Evolutionary conservation across 2,797 vertebrate species (phyloP).

Genomic region (Myotis vivesi): DNA sequence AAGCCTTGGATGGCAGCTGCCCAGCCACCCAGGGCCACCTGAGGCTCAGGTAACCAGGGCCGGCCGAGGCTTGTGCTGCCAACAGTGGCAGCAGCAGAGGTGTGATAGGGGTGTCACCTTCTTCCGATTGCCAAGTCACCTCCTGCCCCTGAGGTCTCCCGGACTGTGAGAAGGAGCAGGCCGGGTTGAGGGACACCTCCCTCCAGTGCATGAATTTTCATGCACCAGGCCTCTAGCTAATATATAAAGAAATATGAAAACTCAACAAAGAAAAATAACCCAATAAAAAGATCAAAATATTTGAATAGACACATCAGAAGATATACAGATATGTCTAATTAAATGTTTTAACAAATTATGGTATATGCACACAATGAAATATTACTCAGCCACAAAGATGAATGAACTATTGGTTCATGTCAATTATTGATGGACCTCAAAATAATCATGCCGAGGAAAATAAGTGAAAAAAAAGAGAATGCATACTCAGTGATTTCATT

Average conservation of each 20-base stretch:
- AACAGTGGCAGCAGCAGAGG: too few species aligned
- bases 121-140: too few species aligned
- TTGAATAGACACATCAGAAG: background rate
- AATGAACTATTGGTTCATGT: background rate
- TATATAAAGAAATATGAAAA: background rate
- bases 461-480: background rate
- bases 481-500: background rate
- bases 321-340: background rate
- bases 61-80: fast-evolving
- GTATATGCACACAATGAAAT: background rate
- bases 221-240: background rate
- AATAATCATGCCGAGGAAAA: background rate
- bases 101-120: too few species aligned
- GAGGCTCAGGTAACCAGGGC: too few species aligned
- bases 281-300: background rate
- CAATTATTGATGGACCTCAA: background rate
- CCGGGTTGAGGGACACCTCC: too few species aligned
- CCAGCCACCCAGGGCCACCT: fast-evolving
- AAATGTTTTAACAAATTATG: background rate
- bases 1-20: too few species aligned
- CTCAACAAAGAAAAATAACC: background rate
- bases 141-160: too few species aligned
- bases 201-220: too few species aligned
- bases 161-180: too few species aligned
- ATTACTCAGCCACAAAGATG: background rate